Conservation (phyloP, 2,888 invertebrate genomes). For the Hesperia comma region DNA sequence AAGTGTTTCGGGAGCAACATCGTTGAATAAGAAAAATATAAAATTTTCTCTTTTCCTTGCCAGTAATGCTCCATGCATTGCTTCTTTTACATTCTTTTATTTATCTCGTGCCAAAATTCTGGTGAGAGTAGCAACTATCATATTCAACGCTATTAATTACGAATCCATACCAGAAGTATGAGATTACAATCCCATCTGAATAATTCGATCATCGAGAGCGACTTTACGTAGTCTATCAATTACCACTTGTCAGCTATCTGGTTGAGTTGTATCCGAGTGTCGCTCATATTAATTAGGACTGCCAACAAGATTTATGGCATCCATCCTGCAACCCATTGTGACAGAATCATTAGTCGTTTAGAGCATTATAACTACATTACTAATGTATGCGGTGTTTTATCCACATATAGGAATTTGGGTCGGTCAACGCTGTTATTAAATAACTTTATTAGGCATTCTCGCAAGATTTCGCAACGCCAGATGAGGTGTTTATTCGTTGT, state of each 20-base stretch:
- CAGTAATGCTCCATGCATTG: too few relatives aligned
- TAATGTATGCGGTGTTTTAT: slow-evolving; percentile 6
- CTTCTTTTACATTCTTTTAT: too few relatives aligned
- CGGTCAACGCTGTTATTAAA: neutral
- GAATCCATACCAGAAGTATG: neutral
- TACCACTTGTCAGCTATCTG: slow-evolving; percentile 8
- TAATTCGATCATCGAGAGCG: slow-evolving; percentile 8
- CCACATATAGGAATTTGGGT: neutral
- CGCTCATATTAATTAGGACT: slow-evolving; percentile 20
- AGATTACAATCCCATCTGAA: neutral
- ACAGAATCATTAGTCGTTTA: slow-evolving; percentile 16
- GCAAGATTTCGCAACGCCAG: too few relatives aligned
- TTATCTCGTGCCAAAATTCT: too few relatives aligned
- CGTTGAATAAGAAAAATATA: too few relatives aligned
- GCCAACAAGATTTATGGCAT: slow-evolving; percentile 26
- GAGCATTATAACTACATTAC: slow-evolving; percentile 1
- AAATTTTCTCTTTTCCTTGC: too few relatives aligned
- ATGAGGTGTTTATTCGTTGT: too few relatives aligned
- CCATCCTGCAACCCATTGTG: slow-evolving; percentile 4
- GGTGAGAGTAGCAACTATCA: too few relatives aligned
- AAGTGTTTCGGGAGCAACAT: too few relatives aligned
- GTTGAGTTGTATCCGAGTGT: slow-evolving; percentile 10
- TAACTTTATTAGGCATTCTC: neutral
- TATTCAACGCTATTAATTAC: neutral
- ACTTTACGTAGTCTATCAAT: slow-evolving; percentile 8